Evolutionary conservation across 92 coral and sea anemone genomes (phyloP).

Genomic region (Bergia sp.): DNA sequence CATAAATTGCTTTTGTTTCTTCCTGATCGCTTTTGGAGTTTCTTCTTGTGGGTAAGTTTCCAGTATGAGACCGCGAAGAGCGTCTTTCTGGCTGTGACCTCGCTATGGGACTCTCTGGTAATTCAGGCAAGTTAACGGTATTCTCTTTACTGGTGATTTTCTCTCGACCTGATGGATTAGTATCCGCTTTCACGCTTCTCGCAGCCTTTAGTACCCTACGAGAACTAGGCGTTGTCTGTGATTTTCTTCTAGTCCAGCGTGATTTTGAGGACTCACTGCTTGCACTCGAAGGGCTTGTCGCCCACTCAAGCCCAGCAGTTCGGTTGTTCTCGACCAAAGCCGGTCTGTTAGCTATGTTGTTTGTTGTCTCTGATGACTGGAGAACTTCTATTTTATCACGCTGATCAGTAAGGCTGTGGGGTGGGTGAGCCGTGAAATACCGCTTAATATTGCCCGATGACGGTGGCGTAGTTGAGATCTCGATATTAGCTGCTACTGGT

Average conservation of each 20-base stretch:
- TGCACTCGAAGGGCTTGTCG: not conserved
- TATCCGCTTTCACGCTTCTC: not conserved
- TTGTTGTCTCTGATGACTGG: not conserved
- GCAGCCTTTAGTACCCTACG: not conserved
- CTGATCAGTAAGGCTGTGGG: not conserved
- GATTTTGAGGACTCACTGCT: not conserved
- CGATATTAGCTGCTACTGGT: constrained; percentile 34
- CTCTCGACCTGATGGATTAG: not conserved
- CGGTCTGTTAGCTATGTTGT: not conserved
- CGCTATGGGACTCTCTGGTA: constrained; percentile 33
- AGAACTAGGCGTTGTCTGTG: not conserved
- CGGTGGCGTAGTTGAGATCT: constrained; percentile 33
- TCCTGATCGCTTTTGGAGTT: not conserved
- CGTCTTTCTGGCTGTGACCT: not conserved
- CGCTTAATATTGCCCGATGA: not conserved
- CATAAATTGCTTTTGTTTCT: not conserved
- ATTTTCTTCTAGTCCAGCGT: not conserved
- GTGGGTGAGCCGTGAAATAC: not conserved
- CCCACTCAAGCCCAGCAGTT: not conserved
- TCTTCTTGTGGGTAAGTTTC: not conserved
- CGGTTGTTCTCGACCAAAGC: not conserved
- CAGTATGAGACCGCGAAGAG: not conserved
- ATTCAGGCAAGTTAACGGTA: not conserved
- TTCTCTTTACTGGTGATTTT: not conserved
- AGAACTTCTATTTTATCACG: not conserved